These are phyloP conservation scores for Dolichotis patagonum DNA, from an alignment of 2,113 vertebrate genomes.

Conservation along the genomic window DNA sequence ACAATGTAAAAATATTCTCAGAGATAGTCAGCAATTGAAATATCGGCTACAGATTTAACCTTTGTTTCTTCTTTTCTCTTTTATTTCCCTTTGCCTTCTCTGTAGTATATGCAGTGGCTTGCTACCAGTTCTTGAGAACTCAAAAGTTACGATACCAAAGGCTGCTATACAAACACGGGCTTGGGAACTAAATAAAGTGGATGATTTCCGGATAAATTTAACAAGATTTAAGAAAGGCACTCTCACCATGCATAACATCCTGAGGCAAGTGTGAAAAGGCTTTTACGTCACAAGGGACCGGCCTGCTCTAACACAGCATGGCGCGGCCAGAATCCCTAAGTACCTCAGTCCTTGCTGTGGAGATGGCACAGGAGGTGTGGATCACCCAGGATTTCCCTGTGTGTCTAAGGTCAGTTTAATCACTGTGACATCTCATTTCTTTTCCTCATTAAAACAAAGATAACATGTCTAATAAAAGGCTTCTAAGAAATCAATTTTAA, in stretches of 20 bases:
- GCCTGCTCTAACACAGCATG: not conserved
- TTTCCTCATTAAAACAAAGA: not conserved
- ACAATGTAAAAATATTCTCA: slow-evolving; percentile 14
- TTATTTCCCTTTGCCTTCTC: not conserved
- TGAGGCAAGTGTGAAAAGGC: not conserved
- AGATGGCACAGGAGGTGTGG: not conserved
- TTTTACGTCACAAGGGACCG: not conserved
- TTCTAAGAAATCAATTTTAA: slow-evolving; percentile 28
- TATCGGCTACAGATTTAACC: not conserved
- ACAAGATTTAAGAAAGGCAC: not conserved
- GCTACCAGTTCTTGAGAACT: not conserved
- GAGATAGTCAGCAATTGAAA: slow-evolving; percentile 8
- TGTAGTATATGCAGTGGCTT: slow-evolving; percentile 4
- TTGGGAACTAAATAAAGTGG: slow-evolving; percentile 43
- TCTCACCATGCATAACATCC: not conserved
- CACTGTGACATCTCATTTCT: not conserved
- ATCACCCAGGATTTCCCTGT: not conserved
- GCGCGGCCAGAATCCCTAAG: not conserved
- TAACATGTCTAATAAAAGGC: not conserved
- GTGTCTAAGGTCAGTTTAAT: not conserved
- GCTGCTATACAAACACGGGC: not conserved
- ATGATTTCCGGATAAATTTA: slow-evolving; percentile 54
- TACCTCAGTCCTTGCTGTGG: not conserved
- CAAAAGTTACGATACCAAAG: slow-evolving; percentile 46
- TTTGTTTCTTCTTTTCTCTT: not conserved